Evolutionary conservation across 2,797 vertebrate species (phyloP).

Genomic region (Ptychobarbus kaznakovi): DNA sequence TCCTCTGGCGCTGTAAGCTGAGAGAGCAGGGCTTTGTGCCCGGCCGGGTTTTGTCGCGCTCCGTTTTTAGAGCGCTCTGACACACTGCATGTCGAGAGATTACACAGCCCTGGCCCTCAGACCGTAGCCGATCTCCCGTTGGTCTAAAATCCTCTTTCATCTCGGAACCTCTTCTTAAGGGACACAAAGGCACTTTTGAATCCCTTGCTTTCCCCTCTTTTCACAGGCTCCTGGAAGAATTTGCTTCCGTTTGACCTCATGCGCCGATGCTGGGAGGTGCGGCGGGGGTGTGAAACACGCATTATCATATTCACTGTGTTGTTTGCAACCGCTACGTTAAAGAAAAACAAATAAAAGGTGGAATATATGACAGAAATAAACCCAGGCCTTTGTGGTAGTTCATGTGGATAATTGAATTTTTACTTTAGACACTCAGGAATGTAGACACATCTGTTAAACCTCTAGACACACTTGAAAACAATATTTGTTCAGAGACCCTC

Average conservation of each 20-base stretch:
- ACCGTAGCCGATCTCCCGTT: constrained; percentile 59
- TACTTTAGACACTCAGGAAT: constrained; percentile 28
- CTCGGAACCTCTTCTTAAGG: constrained; percentile 52
- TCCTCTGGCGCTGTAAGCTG: constrained; percentile 53
- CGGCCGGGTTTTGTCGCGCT: constrained; percentile 42
- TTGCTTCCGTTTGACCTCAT: constrained; percentile 54
- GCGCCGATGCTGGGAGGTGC: constrained; percentile 19
- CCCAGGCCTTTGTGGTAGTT: constrained; percentile 19
- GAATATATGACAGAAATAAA: constrained; percentile 42
- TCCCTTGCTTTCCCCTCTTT: constrained; percentile 26
- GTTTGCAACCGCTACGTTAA: constrained; percentile 24
- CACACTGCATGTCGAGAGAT: constrained; percentile 54
- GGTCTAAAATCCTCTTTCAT: constrained; percentile 58
- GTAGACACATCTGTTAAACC: constrained; percentile 20
- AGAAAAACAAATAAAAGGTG: constrained; percentile 49
- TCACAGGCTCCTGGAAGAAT: constrained; percentile 47
- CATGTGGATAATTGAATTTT: constrained; percentile 48
- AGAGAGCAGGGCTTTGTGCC: constrained; percentile 52
- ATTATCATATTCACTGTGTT: constrained; percentile 34
- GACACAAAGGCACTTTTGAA: constrained; percentile 55
- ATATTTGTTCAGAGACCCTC: constrained; percentile 16
- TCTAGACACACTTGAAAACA: background rate
- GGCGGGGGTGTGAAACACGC: constrained; percentile 37
- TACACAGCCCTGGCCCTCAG: constrained; percentile 57
- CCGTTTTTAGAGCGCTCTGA: constrained; percentile 53